A percentile compares a stretch with the other conserved stretches of the same genome.
These are phyloP conservation scores for Idaea biselata DNA, from an alignment of 2,888 invertebrate genomes.

Conservation along the genomic window DNA sequence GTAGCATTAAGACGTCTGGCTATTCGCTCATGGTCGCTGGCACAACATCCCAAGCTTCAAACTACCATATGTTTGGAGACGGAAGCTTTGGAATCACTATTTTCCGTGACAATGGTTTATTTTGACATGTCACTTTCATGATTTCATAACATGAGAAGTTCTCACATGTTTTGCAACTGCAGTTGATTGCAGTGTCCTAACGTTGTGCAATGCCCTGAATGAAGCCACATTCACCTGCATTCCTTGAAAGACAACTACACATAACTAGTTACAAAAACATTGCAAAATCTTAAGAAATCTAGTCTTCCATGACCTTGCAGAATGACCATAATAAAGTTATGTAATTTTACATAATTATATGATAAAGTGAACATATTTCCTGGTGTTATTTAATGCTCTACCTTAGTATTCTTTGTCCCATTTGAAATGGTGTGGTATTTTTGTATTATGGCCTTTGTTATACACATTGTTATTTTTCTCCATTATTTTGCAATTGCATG, in stretches of 20 bases:
- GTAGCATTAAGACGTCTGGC: conserved; percentile 53
- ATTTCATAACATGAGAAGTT: conserved; percentile 41
- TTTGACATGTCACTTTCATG: conserved; percentile 34
- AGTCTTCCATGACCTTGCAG: conserved; percentile 28
- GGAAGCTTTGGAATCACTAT: conserved; percentile 8
- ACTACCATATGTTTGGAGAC: conserved; percentile 45
- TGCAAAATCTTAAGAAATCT: background rate
- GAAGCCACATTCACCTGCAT: background rate
- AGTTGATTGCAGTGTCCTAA: conserved; percentile 28
- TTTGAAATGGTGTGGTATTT: background rate
- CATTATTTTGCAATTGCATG: too few species aligned
- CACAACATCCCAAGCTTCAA: conserved; percentile 29
- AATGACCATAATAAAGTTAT: conserved; percentile 24
- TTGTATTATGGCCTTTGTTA: too few species aligned
- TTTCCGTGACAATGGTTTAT: conserved; percentile 11
- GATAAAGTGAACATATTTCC: conserved; percentile 21
- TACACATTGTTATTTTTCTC: too few species aligned
- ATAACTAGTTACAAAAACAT: background rate
- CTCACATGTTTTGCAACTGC: conserved; percentile 24
- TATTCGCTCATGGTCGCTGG: conserved; percentile 47
- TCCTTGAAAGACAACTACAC: background rate
- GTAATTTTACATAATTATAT: conserved; percentile 31
- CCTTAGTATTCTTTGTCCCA: background rate
- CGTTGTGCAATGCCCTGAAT: conserved; percentile 21
- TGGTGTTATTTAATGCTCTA: conserved; percentile 4